phyloP scores from a whole-genome alignment of 2,113 vertebrate genomes.

The Epinephelus fuscoguttatus region DNA sequence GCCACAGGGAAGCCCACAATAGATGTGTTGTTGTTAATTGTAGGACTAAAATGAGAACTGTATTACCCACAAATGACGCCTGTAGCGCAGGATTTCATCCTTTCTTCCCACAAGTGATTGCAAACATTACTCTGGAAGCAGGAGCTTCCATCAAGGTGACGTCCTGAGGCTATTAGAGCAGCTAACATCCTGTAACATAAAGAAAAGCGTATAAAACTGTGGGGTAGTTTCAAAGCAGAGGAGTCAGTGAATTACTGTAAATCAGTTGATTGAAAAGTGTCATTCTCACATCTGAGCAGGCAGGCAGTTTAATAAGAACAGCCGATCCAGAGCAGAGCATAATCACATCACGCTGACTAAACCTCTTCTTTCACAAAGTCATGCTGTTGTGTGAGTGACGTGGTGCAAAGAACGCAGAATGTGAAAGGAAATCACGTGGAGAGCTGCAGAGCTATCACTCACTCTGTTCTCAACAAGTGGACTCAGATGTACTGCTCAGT shows the following conservation, averaged over 20 bases:
- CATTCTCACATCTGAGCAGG: constrained; percentile 30
- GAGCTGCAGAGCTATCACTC: constrained; percentile 28
- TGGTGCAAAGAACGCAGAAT: constrained; percentile 46
- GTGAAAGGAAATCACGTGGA: constrained; percentile 23
- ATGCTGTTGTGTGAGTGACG: constrained; percentile 55
- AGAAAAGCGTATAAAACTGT: not conserved
- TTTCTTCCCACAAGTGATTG: not conserved
- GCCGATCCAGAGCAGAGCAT: constrained; percentile 30
- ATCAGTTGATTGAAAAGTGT: constrained; percentile 46
- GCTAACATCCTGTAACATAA: not conserved
- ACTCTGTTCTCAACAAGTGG: not conserved
- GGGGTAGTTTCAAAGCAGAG: not conserved
- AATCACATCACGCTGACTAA: constrained; percentile 47
- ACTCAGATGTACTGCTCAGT: not conserved
- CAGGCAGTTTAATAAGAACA: constrained; percentile 27
- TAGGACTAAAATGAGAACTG: not conserved
- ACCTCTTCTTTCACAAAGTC: constrained; percentile 51
- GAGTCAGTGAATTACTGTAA: constrained; percentile 15
- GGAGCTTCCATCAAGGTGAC: not conserved
- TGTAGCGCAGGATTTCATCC: not conserved
- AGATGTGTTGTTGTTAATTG: not conserved
- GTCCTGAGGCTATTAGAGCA: not conserved
- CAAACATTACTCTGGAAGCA: not conserved
- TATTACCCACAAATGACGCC: too few relatives aligned
- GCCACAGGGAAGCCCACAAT: not conserved